phyloP scores from a whole-genome alignment of 2,797 vertebrate species.

The Gadopsis bispinosus region DNA sequence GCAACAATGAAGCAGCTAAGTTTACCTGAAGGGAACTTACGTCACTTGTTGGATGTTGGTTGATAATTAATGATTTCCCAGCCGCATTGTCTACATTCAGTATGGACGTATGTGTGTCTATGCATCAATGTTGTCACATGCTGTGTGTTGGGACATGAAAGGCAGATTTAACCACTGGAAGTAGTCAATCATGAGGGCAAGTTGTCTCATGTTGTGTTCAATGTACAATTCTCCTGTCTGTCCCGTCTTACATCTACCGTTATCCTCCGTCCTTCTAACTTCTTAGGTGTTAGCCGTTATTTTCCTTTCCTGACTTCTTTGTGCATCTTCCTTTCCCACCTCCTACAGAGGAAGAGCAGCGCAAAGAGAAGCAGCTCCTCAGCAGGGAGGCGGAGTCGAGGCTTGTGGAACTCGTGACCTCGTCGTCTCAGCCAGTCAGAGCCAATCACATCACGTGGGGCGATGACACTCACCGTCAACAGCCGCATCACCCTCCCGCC shows the following conservation, averaged over 20 bases:
- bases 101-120: not conserved
- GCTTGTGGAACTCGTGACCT: slow-evolving; percentile 75
- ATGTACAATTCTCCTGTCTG: not conserved
- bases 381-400: slow-evolving; percentile 86
- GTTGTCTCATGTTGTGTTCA: not conserved
- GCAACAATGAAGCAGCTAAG: not conserved
- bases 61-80: slow-evolving; percentile 17
- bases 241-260: not conserved
- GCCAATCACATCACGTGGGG: slow-evolving; percentile 80
- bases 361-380: slow-evolving; percentile 82
- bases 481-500: slow-evolving; percentile 71
- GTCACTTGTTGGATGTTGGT: not conserved
- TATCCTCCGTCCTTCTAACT: not conserved
- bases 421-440: slow-evolving; percentile 74
- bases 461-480: slow-evolving; percentile 75
- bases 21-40: not conserved
- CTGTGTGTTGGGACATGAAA: not conserved
- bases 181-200: not conserved
- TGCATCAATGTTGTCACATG: not conserved
- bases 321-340: not conserved
- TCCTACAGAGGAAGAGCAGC: slow-evolving; percentile 82
- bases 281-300: not conserved
- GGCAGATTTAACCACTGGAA: not conserved
- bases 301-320: not conserved
- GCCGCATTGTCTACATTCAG: not conserved